Conservation (phyloP, 2,888 invertebrate genomes). For the Abrostola tripartita region DNA sequence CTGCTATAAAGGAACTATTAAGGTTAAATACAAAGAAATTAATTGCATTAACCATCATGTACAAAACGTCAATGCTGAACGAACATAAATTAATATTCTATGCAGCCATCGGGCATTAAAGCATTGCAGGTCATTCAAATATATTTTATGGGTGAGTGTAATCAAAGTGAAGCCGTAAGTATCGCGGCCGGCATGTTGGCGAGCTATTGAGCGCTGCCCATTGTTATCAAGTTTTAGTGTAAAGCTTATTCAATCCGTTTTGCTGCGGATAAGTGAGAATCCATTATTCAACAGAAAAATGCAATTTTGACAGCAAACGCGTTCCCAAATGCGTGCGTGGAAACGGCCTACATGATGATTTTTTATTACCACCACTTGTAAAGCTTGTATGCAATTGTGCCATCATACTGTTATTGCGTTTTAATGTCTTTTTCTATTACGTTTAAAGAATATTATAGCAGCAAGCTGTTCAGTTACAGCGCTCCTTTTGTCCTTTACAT, state of each 20-base stretch:
- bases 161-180: slow-evolving; percentile 17
- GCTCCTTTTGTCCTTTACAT: slow-evolving; percentile 57
- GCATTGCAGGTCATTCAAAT: background rate
- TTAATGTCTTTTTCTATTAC: slow-evolving; percentile 40
- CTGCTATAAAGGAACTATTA: too few species aligned
- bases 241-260: slow-evolving; percentile 34
- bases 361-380: slow-evolving; percentile 35
- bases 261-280: slow-evolving; percentile 29
- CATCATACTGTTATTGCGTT: slow-evolving; percentile 31
- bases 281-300: slow-evolving; percentile 45
- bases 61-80: background rate
- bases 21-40: too few species aligned
- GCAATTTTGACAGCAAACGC: slow-evolving; percentile 41
- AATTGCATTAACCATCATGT: background rate
- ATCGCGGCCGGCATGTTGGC: slow-evolving; percentile 10
- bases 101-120: background rate
- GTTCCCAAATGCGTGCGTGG: slow-evolving; percentile 17
- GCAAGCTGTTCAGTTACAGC: slow-evolving; percentile 33
- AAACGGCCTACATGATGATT: slow-evolving; percentile 32
- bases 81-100: slow-evolving; percentile 1
- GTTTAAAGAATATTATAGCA: slow-evolving; percentile 42
- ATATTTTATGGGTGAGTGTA: slow-evolving; percentile 5
- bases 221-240: slow-evolving; percentile 31
- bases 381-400: slow-evolving; percentile 34
- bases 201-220: slow-evolving; percentile 3